phyloP scores from a whole-genome alignment of 2,888 invertebrate genomes.

The Caenorhabditis doughertyi region DNA sequence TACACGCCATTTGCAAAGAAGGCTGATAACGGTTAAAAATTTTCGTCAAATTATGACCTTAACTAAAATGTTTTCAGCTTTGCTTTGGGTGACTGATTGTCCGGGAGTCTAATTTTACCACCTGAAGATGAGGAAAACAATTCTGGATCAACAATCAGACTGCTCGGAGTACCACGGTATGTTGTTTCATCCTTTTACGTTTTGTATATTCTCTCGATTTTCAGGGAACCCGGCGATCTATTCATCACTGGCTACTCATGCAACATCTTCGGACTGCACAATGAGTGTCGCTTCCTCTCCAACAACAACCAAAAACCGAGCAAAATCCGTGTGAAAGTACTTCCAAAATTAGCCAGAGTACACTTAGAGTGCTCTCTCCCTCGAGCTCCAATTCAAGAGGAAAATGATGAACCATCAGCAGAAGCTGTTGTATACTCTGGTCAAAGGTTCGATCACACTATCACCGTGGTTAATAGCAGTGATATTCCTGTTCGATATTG shows the following conservation, averaged over 20 bases:
- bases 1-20: conserved; percentile 80
- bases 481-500: conserved; percentile 74
- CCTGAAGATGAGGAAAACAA: conserved; percentile 63
- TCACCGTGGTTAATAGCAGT: conserved; percentile 75
- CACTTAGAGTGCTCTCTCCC: conserved; percentile 74
- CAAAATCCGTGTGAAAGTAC: conserved; percentile 66
- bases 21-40: conserved; percentile 47
- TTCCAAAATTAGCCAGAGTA: conserved; percentile 67
- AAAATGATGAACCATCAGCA: conserved; percentile 75
- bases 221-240: conserved; percentile 75
- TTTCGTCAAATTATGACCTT: not conserved
- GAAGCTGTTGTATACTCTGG: conserved; percentile 81
- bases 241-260: conserved; percentile 80
- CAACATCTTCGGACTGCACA: conserved; percentile 78
- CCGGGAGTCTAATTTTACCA: conserved; percentile 74
- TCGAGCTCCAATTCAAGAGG: conserved; percentile 78
- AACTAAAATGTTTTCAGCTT: conserved; percentile 35
- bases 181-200: not conserved
- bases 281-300: conserved; percentile 73
- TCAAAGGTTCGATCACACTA: conserved; percentile 79
- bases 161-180: conserved; percentile 78
- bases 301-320: conserved; percentile 38
- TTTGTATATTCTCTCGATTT: conserved; percentile 26
- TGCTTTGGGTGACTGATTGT: conserved; percentile 79
- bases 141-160: conserved; percentile 69